Conservation (phyloP, 2,888 invertebrate genomes). For the Drosophila hamatofila region DNA sequence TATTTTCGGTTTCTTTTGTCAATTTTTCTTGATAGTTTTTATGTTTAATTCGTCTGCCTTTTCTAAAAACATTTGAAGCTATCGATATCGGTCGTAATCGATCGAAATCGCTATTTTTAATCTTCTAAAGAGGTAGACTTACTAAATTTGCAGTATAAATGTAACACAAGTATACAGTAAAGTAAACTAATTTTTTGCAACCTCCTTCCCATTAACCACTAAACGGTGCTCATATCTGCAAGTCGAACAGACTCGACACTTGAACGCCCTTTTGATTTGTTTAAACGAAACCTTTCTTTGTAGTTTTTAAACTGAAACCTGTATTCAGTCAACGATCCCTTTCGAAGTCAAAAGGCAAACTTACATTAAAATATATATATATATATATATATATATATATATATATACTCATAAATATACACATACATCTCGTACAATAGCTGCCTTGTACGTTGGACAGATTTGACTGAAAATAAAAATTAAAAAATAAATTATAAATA, state of each 20-base stretch:
- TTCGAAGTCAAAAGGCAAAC: not conserved
- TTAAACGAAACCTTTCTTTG: not conserved
- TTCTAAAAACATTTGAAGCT: not conserved
- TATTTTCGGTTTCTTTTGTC: not conserved
- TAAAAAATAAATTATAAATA: not conserved
- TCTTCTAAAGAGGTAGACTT: not conserved
- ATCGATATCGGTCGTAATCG: not conserved
- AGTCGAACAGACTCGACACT: not conserved
- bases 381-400: too few relatives aligned
- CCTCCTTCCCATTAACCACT: too few relatives aligned
- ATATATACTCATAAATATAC: not conserved
- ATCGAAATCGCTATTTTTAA: too few relatives aligned
- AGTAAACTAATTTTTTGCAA: not conserved
- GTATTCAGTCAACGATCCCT: not conserved
- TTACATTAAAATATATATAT: conserved; percentile 17
- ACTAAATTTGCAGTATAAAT: not conserved
- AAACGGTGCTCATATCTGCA: not conserved
- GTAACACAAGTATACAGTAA: not conserved
- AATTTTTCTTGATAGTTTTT: not conserved
- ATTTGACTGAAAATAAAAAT: conserved; percentile 64
- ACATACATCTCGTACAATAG: conserved; percentile 41
- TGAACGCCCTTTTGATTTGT: not conserved
- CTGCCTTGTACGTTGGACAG: conserved; percentile 46
- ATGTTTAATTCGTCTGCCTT: not conserved
- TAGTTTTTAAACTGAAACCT: not conserved